Percentiles rank a stretch among this genome's conserved stretches.
phyloP scores from a whole-genome alignment of 2,888 invertebrate species.

The Coecobrya sp. region DNA sequence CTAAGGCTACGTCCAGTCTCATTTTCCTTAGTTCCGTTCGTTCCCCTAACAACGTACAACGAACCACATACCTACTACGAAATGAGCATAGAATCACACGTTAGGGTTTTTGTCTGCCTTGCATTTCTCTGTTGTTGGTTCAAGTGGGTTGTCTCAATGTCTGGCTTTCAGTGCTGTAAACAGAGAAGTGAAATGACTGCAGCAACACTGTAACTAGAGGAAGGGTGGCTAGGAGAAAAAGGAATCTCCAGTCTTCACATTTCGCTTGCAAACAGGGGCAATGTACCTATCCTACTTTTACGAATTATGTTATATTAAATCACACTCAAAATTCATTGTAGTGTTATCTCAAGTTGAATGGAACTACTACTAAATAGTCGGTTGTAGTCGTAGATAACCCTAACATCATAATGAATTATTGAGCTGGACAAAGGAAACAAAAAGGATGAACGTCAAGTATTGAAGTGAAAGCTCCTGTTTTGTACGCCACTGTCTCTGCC shows the following conservation, averaged over 20 bases:
- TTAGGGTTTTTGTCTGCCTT: background rate
- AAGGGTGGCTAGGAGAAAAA: background rate
- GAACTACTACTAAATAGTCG: background rate
- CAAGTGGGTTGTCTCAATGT: background rate
- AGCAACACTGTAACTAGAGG: no score
- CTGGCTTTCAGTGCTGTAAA: slow-evolving; percentile 67
- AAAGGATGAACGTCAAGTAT: background rate
- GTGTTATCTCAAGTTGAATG: background rate
- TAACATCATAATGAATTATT: no score
- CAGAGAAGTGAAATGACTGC: background rate
- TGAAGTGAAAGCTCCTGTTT: background rate
- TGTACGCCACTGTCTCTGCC: slow-evolving; percentile 5
- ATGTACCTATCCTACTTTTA: no score
- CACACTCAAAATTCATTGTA: no score
- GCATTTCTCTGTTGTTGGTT: slow-evolving; percentile 1
- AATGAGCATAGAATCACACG: no score
- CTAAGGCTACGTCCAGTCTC: no score
- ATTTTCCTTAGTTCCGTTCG: no score
- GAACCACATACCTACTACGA: no score
- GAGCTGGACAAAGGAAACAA: no score
- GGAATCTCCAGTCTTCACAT: background rate
- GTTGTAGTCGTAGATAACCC: no score
- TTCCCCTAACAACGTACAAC: background rate
- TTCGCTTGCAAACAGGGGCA: no score
- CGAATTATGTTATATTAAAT: no score